A percentile compares a stretch with the other conserved stretches of the same genome.
These are phyloP conservation scores for Zaprionus tsacasi DNA, from an alignment of 1,140 invertebrate genomes.

Conservation along the genomic window DNA sequence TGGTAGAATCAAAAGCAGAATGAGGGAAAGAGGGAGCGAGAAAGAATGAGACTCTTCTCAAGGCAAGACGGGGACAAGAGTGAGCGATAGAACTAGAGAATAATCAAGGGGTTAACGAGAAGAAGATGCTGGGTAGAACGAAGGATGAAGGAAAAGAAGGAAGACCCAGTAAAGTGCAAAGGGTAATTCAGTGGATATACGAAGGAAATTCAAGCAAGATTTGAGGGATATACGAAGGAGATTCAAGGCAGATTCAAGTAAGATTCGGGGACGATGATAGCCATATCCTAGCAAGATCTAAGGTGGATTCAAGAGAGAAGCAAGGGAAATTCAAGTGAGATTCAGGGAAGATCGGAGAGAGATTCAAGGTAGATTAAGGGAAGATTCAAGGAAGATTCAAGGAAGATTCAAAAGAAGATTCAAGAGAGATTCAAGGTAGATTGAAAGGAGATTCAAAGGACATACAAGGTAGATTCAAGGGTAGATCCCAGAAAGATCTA, in stretches of 20 bases:
- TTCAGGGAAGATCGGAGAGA: not conserved
- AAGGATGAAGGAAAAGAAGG: not conserved
- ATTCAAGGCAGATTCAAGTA: too few relatives aligned
- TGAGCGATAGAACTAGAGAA: too few relatives aligned
- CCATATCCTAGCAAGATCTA: too few relatives aligned
- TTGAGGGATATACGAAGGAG: too few relatives aligned
- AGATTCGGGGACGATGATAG: not conserved
- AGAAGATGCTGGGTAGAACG: not conserved
- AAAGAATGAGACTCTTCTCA: too few relatives aligned
- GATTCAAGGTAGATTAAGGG: too few relatives aligned
- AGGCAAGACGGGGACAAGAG: not conserved
- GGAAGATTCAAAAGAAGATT: not conserved
- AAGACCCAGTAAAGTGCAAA: not conserved
- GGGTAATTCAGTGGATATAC: too few relatives aligned
- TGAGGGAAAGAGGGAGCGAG: too few relatives aligned
- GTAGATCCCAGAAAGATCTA: not conserved
- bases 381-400: not conserved
- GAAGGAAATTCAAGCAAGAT: too few relatives aligned
- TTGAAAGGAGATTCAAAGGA: not conserved
- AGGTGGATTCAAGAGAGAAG: too few relatives aligned
- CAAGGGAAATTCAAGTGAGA: too few relatives aligned
- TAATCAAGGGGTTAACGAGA: too few relatives aligned
- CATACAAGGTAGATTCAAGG: not conserved
- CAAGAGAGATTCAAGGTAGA: not conserved
- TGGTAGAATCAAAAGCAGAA: conserved; percentile 11